Conservation (phyloP, 1,140 invertebrate genomes). For the Rhagoletis pomonella region DNA sequence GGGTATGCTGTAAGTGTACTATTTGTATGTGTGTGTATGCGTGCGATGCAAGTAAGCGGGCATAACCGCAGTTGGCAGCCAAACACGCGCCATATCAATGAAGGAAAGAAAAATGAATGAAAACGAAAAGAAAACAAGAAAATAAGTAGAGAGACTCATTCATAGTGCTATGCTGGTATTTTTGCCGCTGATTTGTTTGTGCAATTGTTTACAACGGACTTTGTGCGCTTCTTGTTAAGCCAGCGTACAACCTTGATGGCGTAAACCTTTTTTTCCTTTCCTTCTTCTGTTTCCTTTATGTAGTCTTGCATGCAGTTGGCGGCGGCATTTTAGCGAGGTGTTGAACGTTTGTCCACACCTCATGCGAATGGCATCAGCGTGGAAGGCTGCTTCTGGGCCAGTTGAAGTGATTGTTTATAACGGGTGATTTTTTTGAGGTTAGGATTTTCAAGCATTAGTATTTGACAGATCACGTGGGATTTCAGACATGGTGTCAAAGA, state of each 20-base stretch:
- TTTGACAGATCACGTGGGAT: too few relatives aligned
- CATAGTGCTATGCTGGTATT: neutral
- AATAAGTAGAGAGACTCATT: neutral
- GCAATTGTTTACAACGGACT: neutral
- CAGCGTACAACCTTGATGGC: neutral
- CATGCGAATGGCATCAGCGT: neutral
- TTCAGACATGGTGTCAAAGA: too few relatives aligned
- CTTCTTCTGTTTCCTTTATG: neutral
- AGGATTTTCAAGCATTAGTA: too few relatives aligned
- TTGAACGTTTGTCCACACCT: conserved; percentile 38
- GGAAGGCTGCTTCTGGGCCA: neutral
- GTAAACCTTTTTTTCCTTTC: neutral
- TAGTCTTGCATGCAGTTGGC: conserved; percentile 43
- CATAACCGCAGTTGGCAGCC: conserved; percentile 30
- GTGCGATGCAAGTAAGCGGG: neutral
- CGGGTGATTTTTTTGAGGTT: neutral
- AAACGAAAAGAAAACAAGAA: neutral
- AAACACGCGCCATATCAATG: conserved; percentile 32
- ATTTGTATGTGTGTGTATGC: neutral
- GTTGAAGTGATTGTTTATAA: too few relatives aligned
- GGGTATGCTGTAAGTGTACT: too few relatives aligned
- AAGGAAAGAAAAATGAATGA: neutral
- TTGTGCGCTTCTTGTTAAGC: neutral
- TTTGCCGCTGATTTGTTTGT: neutral
- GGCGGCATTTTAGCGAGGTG: neutral